Base-by-base conservation (phyloP, 2,888 invertebrate species). In the Diplolepis rosae region DNA sequence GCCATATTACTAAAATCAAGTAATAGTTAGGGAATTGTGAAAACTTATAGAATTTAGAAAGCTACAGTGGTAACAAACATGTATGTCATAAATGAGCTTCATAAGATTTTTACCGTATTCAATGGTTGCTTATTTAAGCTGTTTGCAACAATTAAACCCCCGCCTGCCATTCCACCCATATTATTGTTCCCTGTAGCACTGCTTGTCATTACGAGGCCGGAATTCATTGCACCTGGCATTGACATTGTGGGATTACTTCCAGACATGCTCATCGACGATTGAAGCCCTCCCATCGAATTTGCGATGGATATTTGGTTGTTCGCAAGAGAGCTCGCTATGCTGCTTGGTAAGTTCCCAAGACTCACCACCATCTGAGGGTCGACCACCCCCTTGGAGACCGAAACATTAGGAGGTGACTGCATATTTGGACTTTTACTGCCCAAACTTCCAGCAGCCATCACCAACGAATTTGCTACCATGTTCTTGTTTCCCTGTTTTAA, bases 371-470 rank as follows among this genome's bases (percentile, higher is more conserved):
- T 89, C 71, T 88, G 87, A 48, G 92, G 91, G 83, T 93, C 93
- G 4, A 91, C 92, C 80, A 92, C 92, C 79, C 88, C 82, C 89
- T 92, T 92, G 79, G 94, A 93, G 75, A 94, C 94, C 79, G 94
- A 93, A 81, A 95, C 94, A 85, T 95, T 95, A 61, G 95, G 95
- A 71, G 95, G 95, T 69, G 95, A 95, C 89, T 96, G 96, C 87
- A 96, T 90, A 87, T 93, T 95, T 77, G 95, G 95, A 89, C 95
- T 95, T 89, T 95, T 95, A 89, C 92, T 95, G 77, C 95, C 94
- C 88, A 95, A 90, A 84, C 93, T 93, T 85, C 93, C 94, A 89
- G 94, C 92, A 76, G 93, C 92, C 91, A 95, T 92, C 66, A 93
- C 92, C 87, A 94, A 91, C 81, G 93, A 92, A 90, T 93, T 92